Percentiles rank a stretch among this genome's conserved stretches.
Evolutionary conservation across 2,888 invertebrate species (phyloP).

Genomic region (Melieria crassipennis): DNA sequence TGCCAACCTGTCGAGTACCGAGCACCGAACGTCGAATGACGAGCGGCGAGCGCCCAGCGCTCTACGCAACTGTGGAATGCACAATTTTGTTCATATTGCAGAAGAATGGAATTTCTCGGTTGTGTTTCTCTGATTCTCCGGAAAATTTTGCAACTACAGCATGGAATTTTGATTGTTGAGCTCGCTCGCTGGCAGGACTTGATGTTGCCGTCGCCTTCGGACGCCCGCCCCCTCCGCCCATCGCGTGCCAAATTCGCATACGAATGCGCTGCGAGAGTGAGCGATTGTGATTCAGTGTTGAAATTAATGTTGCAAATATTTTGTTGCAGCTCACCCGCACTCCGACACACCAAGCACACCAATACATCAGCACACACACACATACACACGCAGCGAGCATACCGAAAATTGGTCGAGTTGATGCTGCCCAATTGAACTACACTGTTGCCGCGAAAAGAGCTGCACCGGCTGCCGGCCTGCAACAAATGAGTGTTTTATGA

Average conservation of each 20-base stretch:
- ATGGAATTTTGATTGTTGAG: conserved; percentile 7
- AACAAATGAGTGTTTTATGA: background rate
- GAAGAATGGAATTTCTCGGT: conserved; percentile 52
- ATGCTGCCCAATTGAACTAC: conserved; percentile 10
- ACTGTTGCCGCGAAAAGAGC: too few species aligned
- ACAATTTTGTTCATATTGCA: conserved; percentile 56
- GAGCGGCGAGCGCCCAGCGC: background rate
- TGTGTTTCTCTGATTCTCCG: conserved; percentile 36
- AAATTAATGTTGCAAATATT: conserved; percentile 55
- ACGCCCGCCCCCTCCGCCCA: too few species aligned
- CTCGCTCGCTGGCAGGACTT: background rate
- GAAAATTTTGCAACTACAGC: conserved; percentile 42
- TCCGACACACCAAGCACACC: conserved; percentile 3
- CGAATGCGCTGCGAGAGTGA: background rate
- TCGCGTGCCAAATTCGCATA: too few species aligned
- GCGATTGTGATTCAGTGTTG: conserved; percentile 44
- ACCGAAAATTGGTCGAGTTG: conserved; percentile 7
- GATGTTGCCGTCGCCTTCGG: background rate
- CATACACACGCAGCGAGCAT: background rate
- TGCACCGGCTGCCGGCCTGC: background rate
- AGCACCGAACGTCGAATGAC: background rate
- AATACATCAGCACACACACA: background rate
- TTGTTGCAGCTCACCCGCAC: conserved; percentile 23
- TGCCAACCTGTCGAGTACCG: background rate
- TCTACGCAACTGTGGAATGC: conserved; percentile 45